Base-by-base conservation (phyloP, 2,797 vertebrate genomes). In the Australoheros facetus region DNA sequence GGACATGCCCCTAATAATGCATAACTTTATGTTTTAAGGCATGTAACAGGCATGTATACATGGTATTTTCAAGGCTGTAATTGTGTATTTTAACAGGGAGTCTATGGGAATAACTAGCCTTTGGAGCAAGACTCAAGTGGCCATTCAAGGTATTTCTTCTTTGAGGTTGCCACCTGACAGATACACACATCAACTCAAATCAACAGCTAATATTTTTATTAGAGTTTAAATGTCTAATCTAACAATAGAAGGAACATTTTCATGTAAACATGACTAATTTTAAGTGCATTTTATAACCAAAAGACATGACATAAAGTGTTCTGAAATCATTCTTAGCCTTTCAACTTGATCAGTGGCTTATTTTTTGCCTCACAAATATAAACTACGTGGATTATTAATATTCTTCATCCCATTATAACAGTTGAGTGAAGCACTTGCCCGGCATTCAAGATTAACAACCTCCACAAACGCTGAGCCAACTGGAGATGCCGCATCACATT, bases 381-480 rank as follows among this genome's bases (percentile, higher is more conserved):
- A 83, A 78, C 57, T 37, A 74, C 58, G 66, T 14, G 26, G 4
- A 77, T 72, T 6, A 19, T 87, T 79, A 83, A 85, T 82, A 81
- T 85, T 83, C 71, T 69, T 30, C 56, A 82, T 79, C 23, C 73
- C 79, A 73, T 56, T 57, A 53, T 75, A 84, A 82, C 6, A 56
- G 59, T 23, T 4, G 45, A 75, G 77, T 48, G 59, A 55, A 58
- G 75, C 42, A 66, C 62, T 82, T 53, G 66, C 58, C 78, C 23
- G 4, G 55, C 56, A 59, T 83, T 80, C 39, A 73, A 88, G 81
- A 92, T 86, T 83, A 88, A 87, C 79, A 89, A 42, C 82, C 77
- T 75, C 51, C 48, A 56, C 71, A 23, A 23, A 34, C 28, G 2
- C 59, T 1, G 66, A 82, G 90, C 87, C 86, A 92, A 88, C 69